Evolutionary conservation across 2,888 invertebrate species (phyloP).

Genomic region (Synanthedon andrenaeformis): DNA sequence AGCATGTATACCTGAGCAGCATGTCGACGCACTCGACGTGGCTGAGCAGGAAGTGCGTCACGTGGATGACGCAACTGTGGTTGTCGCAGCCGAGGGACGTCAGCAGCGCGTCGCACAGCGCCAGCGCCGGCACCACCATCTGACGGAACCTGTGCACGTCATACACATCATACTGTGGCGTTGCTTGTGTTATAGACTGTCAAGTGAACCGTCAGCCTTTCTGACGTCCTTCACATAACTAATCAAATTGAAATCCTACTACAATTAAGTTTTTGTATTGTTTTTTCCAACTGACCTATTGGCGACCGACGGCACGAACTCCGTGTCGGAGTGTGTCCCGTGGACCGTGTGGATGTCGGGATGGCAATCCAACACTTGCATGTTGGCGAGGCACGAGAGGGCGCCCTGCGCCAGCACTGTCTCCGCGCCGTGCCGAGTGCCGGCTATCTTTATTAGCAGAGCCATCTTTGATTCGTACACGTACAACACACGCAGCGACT

Average conservation of each 20-base stretch:
- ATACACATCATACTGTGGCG: not conserved
- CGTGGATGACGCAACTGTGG: constrained; percentile 83
- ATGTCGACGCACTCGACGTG: constrained; percentile 86
- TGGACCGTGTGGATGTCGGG: constrained; percentile 71
- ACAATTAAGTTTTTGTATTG: no score
- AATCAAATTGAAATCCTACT: no score
- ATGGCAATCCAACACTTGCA: constrained; percentile 78
- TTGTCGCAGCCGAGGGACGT: constrained; percentile 87
- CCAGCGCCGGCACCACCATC: constrained; percentile 83
- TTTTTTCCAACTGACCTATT: constrained; percentile 24
- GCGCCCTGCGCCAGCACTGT: constrained; percentile 81
- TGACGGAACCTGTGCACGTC: constrained; percentile 76
- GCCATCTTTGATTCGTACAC: constrained; percentile 91
- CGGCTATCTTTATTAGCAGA: constrained; percentile 78
- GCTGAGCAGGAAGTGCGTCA: constrained; percentile 82
- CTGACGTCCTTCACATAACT: not conserved
- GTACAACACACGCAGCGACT: constrained; percentile 81
- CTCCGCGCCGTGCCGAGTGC: constrained; percentile 76
- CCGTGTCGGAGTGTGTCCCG: constrained; percentile 15
- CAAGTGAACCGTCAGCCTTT: no score
- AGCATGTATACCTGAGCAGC: constrained; percentile 70
- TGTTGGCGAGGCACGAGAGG: constrained; percentile 73
- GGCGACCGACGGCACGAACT: constrained; percentile 42
- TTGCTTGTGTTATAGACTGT: no score
- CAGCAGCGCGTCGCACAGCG: constrained; percentile 83